Conservation (phyloP, 2,113 vertebrate genomes). For the Solea solea region DNA sequence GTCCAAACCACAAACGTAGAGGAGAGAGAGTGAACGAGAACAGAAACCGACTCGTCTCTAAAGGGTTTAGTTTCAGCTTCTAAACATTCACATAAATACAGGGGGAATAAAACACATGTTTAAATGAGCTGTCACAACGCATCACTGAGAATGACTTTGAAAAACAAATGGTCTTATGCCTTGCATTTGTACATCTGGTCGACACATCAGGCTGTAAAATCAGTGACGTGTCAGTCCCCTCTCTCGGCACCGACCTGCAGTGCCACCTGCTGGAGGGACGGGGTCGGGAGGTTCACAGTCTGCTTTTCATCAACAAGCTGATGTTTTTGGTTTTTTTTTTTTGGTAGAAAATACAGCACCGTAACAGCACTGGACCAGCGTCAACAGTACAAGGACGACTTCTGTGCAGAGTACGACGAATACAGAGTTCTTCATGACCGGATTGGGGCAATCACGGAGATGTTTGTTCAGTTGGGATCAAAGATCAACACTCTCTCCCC, state of each 20-base stretch:
- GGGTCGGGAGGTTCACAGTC: neutral
- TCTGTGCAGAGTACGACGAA: slow-evolving; percentile 84
- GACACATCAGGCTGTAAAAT: slow-evolving; percentile 47
- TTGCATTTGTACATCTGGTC: slow-evolving; percentile 67
- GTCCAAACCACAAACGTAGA: neutral
- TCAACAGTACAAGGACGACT: slow-evolving; percentile 85
- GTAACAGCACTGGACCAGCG: slow-evolving; percentile 79
- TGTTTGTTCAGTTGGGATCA: slow-evolving; percentile 85
- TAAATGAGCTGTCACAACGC: slow-evolving; percentile 46
- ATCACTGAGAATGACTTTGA: slow-evolving; percentile 28
- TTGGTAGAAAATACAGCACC: slow-evolving; percentile 79
- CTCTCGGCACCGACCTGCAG: slow-evolving; percentile 20
- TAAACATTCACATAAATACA: slow-evolving; percentile 48
- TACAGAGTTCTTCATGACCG: slow-evolving; percentile 82
- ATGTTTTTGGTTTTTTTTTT: neutral
- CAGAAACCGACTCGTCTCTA: slow-evolving; percentile 1
- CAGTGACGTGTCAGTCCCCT: slow-evolving; percentile 28
- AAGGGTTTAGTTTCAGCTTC: slow-evolving; percentile 29
- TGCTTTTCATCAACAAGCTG: neutral
- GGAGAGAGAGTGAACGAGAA: neutral
- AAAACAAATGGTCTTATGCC: slow-evolving; percentile 59
- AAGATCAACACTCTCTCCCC: slow-evolving; percentile 84
- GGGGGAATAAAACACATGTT: slow-evolving; percentile 25
- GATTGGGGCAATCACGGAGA: slow-evolving; percentile 81
- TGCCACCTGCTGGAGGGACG: slow-evolving; percentile 68